Conservation (phyloP, 2,888 invertebrate genomes). For the Caenorhabditis afra region DNA sequence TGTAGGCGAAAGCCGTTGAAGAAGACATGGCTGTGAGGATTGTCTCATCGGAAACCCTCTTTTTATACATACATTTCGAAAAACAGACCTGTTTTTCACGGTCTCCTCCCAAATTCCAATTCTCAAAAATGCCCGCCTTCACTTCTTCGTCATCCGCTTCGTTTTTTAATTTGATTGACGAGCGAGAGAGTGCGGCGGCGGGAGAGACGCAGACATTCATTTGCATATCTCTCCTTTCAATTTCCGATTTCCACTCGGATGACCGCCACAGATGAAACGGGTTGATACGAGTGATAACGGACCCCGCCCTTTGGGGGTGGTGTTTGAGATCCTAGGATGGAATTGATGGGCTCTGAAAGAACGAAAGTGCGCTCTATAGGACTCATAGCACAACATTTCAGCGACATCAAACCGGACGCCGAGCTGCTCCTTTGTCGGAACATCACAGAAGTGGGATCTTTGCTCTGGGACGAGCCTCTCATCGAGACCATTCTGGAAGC, state of each 20-base stretch:
- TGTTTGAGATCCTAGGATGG: slow-evolving; percentile 27
- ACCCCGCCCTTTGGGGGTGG: slow-evolving; percentile 1
- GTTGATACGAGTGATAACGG: slow-evolving; percentile 43
- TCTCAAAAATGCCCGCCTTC: slow-evolving; percentile 8
- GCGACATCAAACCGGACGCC: slow-evolving; percentile 41
- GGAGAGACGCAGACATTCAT: slow-evolving; percentile 23
- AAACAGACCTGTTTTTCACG: slow-evolving; percentile 33
- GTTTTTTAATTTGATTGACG: slow-evolving; percentile 53
- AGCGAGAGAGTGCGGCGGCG: slow-evolving; percentile 2
- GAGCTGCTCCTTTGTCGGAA: slow-evolving; percentile 52
- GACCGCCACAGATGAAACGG: slow-evolving; percentile 33
- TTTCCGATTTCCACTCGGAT: slow-evolving; percentile 33
- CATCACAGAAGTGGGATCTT: slow-evolving; percentile 34
- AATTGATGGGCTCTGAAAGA: not conserved
- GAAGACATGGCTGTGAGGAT: slow-evolving; percentile 15
- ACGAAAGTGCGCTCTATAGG: too few relatives aligned
- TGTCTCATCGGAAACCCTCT: not conserved
- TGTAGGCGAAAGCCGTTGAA: slow-evolving; percentile 54
- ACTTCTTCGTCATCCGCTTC: not conserved
- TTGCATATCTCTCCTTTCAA: slow-evolving; percentile 37
- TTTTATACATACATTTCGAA: slow-evolving; percentile 10
- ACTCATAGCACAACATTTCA: too few relatives aligned
- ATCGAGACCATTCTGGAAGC: slow-evolving; percentile 45
- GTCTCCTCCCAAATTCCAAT: slow-evolving; percentile 25
- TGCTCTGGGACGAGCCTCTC: slow-evolving; percentile 53